phyloP scores from a whole-genome alignment of 2,113 vertebrate genomes.

The Eurypyga helias region DNA sequence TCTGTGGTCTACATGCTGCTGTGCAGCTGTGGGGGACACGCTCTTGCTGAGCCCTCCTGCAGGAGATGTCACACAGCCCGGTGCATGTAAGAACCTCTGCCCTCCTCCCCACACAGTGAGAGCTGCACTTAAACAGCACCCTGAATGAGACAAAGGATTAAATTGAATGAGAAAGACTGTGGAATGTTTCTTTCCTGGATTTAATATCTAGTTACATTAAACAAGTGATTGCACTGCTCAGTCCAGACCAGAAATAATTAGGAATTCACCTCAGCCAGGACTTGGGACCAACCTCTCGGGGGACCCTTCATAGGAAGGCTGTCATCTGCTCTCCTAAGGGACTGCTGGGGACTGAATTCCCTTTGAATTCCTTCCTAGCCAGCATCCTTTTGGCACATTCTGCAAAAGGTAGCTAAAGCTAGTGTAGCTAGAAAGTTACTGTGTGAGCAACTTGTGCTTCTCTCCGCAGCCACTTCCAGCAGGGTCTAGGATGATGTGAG shows the following conservation, averaged over 20 bases:
- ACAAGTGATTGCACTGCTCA: neutral
- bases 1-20: neutral
- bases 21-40: neutral
- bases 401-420: neutral
- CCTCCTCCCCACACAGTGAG: neutral
- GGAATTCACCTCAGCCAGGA: neutral
- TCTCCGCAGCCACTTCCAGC: neutral
- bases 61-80: neutral
- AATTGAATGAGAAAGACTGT: neutral
- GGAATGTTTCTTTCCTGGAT: neutral
- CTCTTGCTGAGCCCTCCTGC: neutral
- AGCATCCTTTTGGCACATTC: neutral
- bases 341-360: neutral
- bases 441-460: neutral
- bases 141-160: neutral
- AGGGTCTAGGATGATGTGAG: too few relatives aligned
- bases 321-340: neutral
- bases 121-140: neutral
- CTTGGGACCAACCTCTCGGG: neutral
- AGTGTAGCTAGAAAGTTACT: neutral
- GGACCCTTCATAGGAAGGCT: neutral
- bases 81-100: neutral
- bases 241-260: neutral
- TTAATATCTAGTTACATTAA: neutral
- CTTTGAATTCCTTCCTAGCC: neutral